Evolutionary conservation across 1,140 invertebrate genomes (phyloP), one percentile per base, ranked within the genome.

Genomic region (Macrobrachium rosenbergii): DNA sequence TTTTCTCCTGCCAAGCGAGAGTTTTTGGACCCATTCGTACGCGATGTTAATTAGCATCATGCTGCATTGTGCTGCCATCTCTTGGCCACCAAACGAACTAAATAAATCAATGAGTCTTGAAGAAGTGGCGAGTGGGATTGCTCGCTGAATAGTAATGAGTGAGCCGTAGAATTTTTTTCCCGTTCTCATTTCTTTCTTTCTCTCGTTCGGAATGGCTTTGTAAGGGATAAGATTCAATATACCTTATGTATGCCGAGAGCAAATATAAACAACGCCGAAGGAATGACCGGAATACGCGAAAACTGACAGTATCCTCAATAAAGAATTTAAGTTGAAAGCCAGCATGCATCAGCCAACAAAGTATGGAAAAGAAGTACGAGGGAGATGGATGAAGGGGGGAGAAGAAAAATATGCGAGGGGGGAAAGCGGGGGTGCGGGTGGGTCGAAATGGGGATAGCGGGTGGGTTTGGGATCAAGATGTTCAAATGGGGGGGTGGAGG

Each of bases 71-170:
- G 86, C 86, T 88, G 86, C 86, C 86, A 88, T 88, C 86, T 88
- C 86, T 82, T 82, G 86, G 86, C 86, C 86, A 78, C 86, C 80
- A 82, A 82, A 88, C 80, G 86, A 88, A 88, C 86, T 82, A 88
- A 88, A 82, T 82, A 88, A 88, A 88, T 88, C 86, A 88, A 88
- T 88, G 86, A 77, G 79, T 88, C 86, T 88, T 88, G 86, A 88
- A 88, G 86, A 88, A 88, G 86, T 88, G 86, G 86, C 80, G 80
- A 88, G 72, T 88, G 86, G 86, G 86, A 88, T 88, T 88, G 80
- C 80, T 88, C 79, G 86, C 73, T 88, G 86, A 88, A 88, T 88
- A 78, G 80, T 88, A 88, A 88, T 88, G 86, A 87, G 84, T 87
- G 78, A 87, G 78, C 77, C 84, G 80, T 59, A 80, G 78, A 77